Evolutionary conservation across 2,888 invertebrate species (phyloP).

Genomic region (Agonopterix alstromeriana): DNA sequence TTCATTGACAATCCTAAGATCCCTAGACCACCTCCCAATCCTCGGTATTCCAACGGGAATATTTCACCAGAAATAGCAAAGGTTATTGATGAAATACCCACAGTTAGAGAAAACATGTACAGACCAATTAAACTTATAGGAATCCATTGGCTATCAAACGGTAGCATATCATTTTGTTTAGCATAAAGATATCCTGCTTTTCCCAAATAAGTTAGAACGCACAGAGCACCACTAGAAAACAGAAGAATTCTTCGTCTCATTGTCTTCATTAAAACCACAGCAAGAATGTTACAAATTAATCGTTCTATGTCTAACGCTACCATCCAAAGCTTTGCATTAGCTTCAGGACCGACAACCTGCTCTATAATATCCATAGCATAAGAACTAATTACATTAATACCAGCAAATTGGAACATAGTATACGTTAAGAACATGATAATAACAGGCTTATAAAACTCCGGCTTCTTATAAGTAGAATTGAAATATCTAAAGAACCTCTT

Average conservation of each 20-base stretch:
- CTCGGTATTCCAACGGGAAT: slow-evolving; percentile 78
- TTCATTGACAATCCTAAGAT: slow-evolving; percentile 79
- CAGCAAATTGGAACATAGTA: slow-evolving; percentile 81
- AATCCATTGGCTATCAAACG: slow-evolving; percentile 58
- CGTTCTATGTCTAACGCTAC: slow-evolving; percentile 80
- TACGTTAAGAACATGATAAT: slow-evolving; percentile 79
- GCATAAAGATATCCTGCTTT: slow-evolving; percentile 64
- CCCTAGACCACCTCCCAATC: slow-evolving; percentile 80
- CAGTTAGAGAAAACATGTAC: slow-evolving; percentile 76
- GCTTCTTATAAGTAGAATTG: slow-evolving; percentile 43
- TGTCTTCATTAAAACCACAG: slow-evolving; percentile 77
- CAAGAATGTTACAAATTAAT: slow-evolving; percentile 76
- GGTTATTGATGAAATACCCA: slow-evolving; percentile 81
- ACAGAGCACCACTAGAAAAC: slow-evolving; percentile 76
- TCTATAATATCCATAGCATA: slow-evolving; percentile 81
- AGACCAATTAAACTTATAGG: slow-evolving; percentile 66
- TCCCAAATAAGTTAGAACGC: slow-evolving; percentile 74
- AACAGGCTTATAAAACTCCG: slow-evolving; percentile 78
- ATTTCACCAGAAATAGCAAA: slow-evolving; percentile 85
- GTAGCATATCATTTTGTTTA: slow-evolving; percentile 37
- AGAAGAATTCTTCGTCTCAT: slow-evolving; percentile 78
- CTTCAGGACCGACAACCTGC: slow-evolving; percentile 75
- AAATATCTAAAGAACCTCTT: slow-evolving; percentile 38
- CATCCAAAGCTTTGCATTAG: slow-evolving; percentile 79
- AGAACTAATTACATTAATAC: slow-evolving; percentile 82